These are phyloP conservation scores for Bryconaethiops microstoma DNA, from an alignment of 2,797 vertebrate species.

Conservation along the genomic window DNA sequence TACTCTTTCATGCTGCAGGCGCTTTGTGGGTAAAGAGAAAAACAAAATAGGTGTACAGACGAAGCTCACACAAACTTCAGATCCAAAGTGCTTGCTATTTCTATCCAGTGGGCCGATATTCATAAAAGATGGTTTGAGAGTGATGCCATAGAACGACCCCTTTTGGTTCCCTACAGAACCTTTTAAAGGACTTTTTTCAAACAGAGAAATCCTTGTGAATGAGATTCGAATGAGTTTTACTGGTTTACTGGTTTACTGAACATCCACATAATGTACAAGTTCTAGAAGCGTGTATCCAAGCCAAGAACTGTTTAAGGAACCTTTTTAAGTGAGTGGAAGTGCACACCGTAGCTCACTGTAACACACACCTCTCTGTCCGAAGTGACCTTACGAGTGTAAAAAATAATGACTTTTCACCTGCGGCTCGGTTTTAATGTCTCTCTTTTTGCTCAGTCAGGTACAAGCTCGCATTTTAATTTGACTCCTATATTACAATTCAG, in stretches of 20 bases:
- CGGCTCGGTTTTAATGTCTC: constrained; percentile 62
- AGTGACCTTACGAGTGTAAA: constrained; percentile 61
- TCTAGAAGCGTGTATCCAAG: background rate
- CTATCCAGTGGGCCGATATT: background rate
- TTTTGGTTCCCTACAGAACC: background rate
- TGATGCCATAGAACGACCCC: background rate
- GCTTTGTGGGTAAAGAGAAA: constrained; percentile 65
- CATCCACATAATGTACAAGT: background rate
- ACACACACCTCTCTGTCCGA: constrained; percentile 46
- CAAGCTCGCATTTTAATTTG: constrained; percentile 32
- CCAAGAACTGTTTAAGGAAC: too few species aligned
- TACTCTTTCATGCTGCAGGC: constrained; percentile 64
- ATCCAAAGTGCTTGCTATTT: constrained; percentile 57
- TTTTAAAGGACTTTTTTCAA: background rate
- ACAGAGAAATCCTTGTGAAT: background rate
- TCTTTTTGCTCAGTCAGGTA: constrained; percentile 27
- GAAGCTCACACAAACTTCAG: constrained; percentile 61
- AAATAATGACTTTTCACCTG: constrained; percentile 63
- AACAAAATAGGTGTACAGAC: constrained; percentile 43
- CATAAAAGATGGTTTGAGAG: background rate
- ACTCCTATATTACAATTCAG: constrained; percentile 27
- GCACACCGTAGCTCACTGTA: constrained; percentile 46
- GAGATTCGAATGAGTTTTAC: background rate
- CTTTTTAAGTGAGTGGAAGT: too few species aligned
- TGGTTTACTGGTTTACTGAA: background rate